Evolutionary conservation across 2,888 invertebrate genomes (phyloP), one percentile per base, ranked within the genome.

Genomic region (Lysandra coridon): DNA sequence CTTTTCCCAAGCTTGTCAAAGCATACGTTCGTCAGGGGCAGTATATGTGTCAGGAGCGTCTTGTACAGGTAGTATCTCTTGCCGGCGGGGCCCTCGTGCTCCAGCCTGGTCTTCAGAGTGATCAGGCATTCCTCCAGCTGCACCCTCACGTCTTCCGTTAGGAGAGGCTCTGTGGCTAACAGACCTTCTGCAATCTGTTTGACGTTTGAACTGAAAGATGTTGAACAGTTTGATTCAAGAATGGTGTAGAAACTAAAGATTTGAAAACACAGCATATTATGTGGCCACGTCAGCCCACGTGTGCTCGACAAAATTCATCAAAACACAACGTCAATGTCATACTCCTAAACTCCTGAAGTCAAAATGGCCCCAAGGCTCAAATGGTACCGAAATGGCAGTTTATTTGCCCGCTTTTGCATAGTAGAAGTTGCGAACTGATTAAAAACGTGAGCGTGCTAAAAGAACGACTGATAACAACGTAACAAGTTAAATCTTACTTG

Each of bases 11-110:
- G 92, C 87, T 96, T 96, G 88, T 97, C 96, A 85, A 97, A 96
- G 64, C 96, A 96, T 40, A 97, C 96, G 85, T 97, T 97, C 5
- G 97, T 97, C 60, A 97, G 90, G 1, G 97, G 97, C 82, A 97
- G 89, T 23, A 97, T 94, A 86, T 97, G 97, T 0, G 96, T 95
- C 85, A 95, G 95, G 82, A 97, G 88, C 0, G 95, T 95, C 88
- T 96, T 96, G 91, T 96, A 96, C 83, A 96, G 95, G 88, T 96
- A 96, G 88, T 96, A 97, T 84, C 95, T 93, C 87, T 96, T 96
- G 57, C 95, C 95, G 2, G 94, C 87, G 0, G 95, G 95, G 0
- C 93, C 95, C 80, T 95, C 95, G 83, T 96, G 96, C 83, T 95
- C 95, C 81, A 96, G 93, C 85, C 96, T 96, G 80, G 95, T 94